phyloP scores from a whole-genome alignment of 2,888 invertebrate species.

The Zeuzera pyrina region DNA sequence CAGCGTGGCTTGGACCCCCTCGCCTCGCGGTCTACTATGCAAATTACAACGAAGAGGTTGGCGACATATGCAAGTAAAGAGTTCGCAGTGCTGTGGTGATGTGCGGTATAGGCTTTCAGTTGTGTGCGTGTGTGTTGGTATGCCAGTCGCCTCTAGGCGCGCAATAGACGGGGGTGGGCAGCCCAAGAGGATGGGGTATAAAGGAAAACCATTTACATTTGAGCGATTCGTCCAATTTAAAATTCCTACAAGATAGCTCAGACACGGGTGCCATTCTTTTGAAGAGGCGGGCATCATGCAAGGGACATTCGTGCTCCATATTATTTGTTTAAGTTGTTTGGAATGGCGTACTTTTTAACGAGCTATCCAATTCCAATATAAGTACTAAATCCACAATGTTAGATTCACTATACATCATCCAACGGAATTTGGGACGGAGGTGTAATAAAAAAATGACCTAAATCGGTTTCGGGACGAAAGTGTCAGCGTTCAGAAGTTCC shows the following conservation, averaged over 20 bases:
- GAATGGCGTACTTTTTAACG: constrained; percentile 37
- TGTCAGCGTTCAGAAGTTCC: constrained; percentile 45
- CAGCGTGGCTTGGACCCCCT: constrained; percentile 35
- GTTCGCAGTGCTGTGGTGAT: constrained; percentile 52
- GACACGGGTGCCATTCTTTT: constrained; percentile 72
- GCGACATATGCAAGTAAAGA: constrained; percentile 55
- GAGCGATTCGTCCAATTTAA: constrained; percentile 76
- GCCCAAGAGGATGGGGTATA: constrained; percentile 71
- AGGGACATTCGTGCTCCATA: constrained; percentile 42
- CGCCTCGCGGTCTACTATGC: constrained; percentile 39
- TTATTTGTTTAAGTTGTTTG: constrained; percentile 27
- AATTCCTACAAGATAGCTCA: constrained; percentile 74
- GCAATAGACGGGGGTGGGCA: constrained; percentile 68
- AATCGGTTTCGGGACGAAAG: constrained; percentile 40
- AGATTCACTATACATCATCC: constrained; percentile 3
- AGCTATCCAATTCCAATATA: too few species aligned
- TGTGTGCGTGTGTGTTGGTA: constrained; percentile 68
- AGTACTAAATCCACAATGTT: too few species aligned
- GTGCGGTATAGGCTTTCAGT: constrained; percentile 44
- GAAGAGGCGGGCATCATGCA: constrained; percentile 61
- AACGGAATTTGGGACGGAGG: constrained; percentile 21
- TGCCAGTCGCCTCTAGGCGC: constrained; percentile 71
- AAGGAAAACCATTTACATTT: constrained; percentile 76
- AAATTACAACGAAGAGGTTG: constrained; percentile 44
- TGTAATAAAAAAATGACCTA: constrained; percentile 26